A percentile compares a stretch with the other conserved stretches of the same genome.
Conservation (phyloP, 2,888 invertebrate species). For the Chaitophorus viminalis region DNA sequence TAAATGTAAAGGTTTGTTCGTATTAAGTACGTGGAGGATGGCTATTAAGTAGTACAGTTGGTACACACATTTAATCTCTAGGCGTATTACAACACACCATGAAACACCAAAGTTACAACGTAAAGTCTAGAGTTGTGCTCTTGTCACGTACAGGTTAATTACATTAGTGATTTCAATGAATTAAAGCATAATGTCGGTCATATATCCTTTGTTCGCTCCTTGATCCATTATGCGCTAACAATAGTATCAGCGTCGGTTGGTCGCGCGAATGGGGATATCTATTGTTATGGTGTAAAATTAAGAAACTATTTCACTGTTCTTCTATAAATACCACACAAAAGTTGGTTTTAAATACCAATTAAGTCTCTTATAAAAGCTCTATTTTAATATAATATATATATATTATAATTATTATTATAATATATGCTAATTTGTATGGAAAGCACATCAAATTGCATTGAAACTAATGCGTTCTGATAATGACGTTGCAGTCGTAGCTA, state of each 20-base stretch:
- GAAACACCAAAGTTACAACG: constrained; percentile 6
- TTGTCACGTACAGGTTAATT: constrained; percentile 40
- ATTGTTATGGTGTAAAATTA: constrained; percentile 11
- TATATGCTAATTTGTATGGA: not conserved
- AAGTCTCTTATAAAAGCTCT: not conserved
- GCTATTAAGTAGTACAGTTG: not conserved
- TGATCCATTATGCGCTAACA: constrained; percentile 22
- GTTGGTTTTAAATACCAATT: constrained; percentile 7
- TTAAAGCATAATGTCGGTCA: constrained; percentile 30
- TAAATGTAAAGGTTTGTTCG: not conserved
- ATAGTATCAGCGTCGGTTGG: not conserved
- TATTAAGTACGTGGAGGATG: not conserved
- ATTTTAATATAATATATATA: not conserved
- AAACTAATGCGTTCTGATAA: not conserved
- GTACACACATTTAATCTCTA: not conserved
- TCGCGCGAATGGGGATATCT: not conserved
- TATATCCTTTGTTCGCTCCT: constrained; percentile 22
- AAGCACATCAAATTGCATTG: not conserved
- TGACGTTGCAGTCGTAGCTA: not conserved
- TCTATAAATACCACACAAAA: not conserved
- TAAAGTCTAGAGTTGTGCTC: constrained; percentile 28
- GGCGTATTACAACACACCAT: not conserved
- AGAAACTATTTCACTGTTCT: constrained; percentile 33
- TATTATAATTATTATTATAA: no score
- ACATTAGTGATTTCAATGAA: constrained; percentile 38